Evolutionary conservation across 2,888 invertebrate genomes (phyloP).

Genomic region (Philereme transversata): DNA sequence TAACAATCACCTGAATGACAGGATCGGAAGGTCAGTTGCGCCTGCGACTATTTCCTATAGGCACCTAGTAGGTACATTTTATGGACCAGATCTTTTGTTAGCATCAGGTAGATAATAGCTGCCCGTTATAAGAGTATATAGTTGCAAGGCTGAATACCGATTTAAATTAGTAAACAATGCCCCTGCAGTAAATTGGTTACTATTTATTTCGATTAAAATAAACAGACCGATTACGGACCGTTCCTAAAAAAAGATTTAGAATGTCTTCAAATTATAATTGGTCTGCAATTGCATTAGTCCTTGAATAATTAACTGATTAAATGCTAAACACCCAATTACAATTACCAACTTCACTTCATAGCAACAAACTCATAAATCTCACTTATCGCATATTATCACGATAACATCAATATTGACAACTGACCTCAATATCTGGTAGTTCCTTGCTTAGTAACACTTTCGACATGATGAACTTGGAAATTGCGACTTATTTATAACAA

Average conservation of each 20-base stretch:
- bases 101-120: too few species aligned
- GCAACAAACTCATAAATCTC: neutral
- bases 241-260: too few species aligned
- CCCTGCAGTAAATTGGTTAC: too few species aligned
- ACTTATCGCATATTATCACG: neutral
- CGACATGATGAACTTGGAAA: conserved; percentile 61
- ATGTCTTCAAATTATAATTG: too few species aligned
- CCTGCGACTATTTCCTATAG: too few species aligned
- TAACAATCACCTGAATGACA: neutral
- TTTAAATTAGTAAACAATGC: too few species aligned
- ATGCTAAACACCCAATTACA: neutral
- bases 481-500: conserved; percentile 27
- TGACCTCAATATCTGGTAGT: conserved; percentile 92
- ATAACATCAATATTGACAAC: conserved; percentile 42
- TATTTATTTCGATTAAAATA: too few species aligned
- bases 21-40: neutral
- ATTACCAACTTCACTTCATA: neutral
- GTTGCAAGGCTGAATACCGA: too few species aligned
- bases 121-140: too few species aligned
- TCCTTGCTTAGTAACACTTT: conserved; percentile 87
- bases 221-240: too few species aligned
- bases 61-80: too few species aligned
- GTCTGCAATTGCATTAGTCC: neutral
- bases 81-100: too few species aligned
- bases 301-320: neutral